phyloP scores from a whole-genome alignment of 2,888 invertebrate genomes.

The Busseola fusca region DNA sequence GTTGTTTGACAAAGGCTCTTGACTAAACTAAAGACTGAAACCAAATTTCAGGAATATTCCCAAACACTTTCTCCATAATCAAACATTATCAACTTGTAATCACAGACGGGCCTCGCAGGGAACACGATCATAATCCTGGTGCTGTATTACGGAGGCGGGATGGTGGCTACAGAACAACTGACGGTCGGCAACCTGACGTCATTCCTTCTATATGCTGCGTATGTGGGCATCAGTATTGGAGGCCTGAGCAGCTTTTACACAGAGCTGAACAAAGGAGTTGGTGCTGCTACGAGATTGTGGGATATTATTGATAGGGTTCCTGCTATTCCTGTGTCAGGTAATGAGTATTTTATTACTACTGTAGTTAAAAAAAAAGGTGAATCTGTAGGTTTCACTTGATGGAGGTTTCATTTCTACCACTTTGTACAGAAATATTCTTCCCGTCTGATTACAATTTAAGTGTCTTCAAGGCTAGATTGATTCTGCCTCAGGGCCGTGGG shows the following conservation, averaged over 20 bases:
- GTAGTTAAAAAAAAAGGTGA: no score
- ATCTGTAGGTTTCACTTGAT: no score
- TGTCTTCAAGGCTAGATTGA: no score
- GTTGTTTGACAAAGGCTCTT: neutral
- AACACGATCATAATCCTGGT: constrained; percentile 97
- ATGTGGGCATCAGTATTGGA: constrained; percentile 96
- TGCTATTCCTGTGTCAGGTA: constrained; percentile 92
- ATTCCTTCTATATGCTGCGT: constrained; percentile 97
- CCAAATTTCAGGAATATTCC: neutral
- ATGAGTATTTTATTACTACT: constrained; percentile 63
- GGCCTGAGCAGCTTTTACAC: constrained; percentile 98
- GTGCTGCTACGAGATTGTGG: constrained; percentile 96
- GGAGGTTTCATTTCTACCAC: no score
- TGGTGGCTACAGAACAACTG: constrained; percentile 94
- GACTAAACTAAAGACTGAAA: neutral
- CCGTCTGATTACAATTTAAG: no score
- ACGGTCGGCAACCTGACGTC: constrained; percentile 97
- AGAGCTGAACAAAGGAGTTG: constrained; percentile 97
- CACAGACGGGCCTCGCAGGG: constrained; percentile 95
- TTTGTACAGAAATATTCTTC: no score
- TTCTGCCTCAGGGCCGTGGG: no score
- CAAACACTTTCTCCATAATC: neutral
- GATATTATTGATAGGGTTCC: constrained; percentile 95
- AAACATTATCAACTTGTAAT: constrained; percentile 25
- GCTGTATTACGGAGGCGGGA: constrained; percentile 96